A percentile compares a stretch with the other conserved stretches of the same genome.
These are phyloP conservation scores for Drosophila meridionalis DNA, from an alignment of 2,888 invertebrate genomes.

Conservation along the genomic window DNA sequence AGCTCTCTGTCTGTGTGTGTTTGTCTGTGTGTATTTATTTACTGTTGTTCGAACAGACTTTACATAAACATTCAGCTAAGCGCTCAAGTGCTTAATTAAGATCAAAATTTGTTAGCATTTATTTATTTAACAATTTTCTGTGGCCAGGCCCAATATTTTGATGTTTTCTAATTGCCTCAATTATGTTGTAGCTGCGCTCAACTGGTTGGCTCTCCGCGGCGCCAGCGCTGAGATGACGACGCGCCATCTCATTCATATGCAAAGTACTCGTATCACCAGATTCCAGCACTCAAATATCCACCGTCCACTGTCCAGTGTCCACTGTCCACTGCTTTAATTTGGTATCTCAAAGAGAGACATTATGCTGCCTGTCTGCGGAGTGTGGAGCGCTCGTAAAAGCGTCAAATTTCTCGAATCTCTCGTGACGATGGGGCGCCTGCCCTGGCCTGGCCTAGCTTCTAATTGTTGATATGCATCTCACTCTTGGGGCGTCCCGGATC, in stretches of 20 bases:
- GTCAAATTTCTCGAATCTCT: conserved; percentile 78
- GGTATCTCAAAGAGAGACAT: conserved; percentile 79
- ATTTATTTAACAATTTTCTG: conserved; percentile 72
- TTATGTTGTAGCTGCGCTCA: conserved; percentile 52
- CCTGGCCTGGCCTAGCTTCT: conserved; percentile 49
- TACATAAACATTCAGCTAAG: conserved; percentile 66
- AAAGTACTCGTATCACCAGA: conserved; percentile 61
- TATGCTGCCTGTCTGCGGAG: conserved; percentile 55
- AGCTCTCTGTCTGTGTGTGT: conserved; percentile 1
- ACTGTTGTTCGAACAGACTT: conserved; percentile 47
- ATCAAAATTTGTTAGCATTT: conserved; percentile 65
- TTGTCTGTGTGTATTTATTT: conserved; percentile 2
- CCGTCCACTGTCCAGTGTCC: conserved; percentile 47
- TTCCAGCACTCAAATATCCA: conserved; percentile 45
- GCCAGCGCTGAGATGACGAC: conserved; percentile 56
- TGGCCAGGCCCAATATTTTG: conserved; percentile 69
- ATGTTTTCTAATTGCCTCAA: conserved; percentile 81
- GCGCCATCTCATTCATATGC: conserved; percentile 72
- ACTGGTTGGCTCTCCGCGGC: conserved; percentile 42
- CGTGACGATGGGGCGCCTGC: conserved; percentile 48
- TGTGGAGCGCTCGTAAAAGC: conserved; percentile 72
- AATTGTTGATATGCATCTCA: conserved; percentile 70
- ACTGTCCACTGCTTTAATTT: conserved; percentile 76
- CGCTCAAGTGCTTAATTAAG: conserved; percentile 78
- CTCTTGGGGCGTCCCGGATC: conserved; percentile 49